Evolutionary conservation across 2,888 invertebrate species (phyloP), one percentile per base, ranked within the genome.

Genomic region (Matsumyia berberina): DNA sequence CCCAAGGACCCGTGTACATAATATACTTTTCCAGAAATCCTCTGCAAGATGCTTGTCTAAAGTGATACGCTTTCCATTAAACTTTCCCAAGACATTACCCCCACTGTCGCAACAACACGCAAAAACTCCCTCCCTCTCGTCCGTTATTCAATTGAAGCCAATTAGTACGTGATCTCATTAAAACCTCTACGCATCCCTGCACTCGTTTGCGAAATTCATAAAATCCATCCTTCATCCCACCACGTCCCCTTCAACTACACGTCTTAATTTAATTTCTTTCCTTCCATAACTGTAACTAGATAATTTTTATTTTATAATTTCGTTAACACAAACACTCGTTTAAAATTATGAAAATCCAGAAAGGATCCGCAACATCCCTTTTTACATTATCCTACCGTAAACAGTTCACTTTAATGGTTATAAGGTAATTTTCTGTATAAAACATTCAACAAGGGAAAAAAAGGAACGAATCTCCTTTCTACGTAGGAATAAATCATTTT

Each of bases 141-240:
- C 19, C 19, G 19, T 17, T 37, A 57, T 57, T 19, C 19, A 39
- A 58, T 58, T 29, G 5, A 5, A 39, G 24, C 55, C 69, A 69
- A 69, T 69, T 69, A 69, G 55, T 2, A 44, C 42, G 33, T 44
- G 69, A 69, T 69, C 69, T 69, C 69, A 69, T 69, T 69, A 69
- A 69, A 69, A 55, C 44, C n/a, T 33, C 69, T 55, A 69, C 69
- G 55, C 69, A 69, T 69, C 69, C 69, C 17, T 69, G 69, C 67
- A 67, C 53, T n/a, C 19, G 31, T 15, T 53, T 42, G 9, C 37
- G 15, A 35, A 51, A 37, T 19, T 49, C 31, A 46, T 19, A 31
- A 31, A n/a, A 17, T 46, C 15, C 19, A 17, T 19, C 11, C 15
- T 42, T 4, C 44, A 11, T 6, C 5, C 31, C 51, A 9, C 5